Conservation (phyloP, 2,113 vertebrate genomes). For the Nibea albiflora region DNA sequence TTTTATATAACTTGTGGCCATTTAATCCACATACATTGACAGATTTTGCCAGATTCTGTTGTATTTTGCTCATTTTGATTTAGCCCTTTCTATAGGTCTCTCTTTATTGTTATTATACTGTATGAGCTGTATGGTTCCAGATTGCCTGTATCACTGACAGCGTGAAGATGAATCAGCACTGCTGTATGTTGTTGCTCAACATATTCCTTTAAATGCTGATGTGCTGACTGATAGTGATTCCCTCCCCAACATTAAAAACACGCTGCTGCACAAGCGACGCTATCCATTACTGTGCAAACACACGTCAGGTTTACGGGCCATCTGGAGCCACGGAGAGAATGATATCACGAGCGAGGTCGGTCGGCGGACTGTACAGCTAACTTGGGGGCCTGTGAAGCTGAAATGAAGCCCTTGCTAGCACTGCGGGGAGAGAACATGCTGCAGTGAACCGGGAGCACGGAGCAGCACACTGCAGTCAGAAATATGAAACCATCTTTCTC, state of each 20-base stretch:
- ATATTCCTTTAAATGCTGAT: constrained; percentile 31
- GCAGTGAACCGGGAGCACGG: constrained; percentile 57
- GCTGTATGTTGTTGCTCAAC: constrained; percentile 42
- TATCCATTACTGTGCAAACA: constrained; percentile 7
- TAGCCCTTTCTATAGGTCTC: background rate
- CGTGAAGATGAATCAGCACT: constrained; percentile 63
- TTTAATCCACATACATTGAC: background rate
- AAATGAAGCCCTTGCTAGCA: constrained; percentile 48
- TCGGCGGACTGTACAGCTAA: background rate
- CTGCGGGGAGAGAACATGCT: constrained; percentile 61
- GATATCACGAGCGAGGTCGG: background rate
- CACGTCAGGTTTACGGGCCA: constrained; percentile 31
- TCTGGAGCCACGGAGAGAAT: constrained; percentile 19
- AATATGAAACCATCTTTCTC: constrained; percentile 69
- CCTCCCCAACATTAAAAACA: constrained; percentile 17
- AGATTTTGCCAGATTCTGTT: background rate
- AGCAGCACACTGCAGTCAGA: constrained; percentile 71
- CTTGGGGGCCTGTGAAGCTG: constrained; percentile 42
- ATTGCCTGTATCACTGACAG: constrained; percentile 42
- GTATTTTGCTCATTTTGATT: background rate
- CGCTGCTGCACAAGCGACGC: constrained; percentile 16
- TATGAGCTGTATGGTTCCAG: constrained; percentile 48
- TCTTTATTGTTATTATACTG: constrained; percentile 27
- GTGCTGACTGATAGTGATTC: constrained; percentile 36
- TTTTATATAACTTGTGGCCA: constrained; percentile 6